Evolutionary conservation across 2,888 invertebrate species (phyloP).

Genomic region (Leptinotarsa peninsularis): DNA sequence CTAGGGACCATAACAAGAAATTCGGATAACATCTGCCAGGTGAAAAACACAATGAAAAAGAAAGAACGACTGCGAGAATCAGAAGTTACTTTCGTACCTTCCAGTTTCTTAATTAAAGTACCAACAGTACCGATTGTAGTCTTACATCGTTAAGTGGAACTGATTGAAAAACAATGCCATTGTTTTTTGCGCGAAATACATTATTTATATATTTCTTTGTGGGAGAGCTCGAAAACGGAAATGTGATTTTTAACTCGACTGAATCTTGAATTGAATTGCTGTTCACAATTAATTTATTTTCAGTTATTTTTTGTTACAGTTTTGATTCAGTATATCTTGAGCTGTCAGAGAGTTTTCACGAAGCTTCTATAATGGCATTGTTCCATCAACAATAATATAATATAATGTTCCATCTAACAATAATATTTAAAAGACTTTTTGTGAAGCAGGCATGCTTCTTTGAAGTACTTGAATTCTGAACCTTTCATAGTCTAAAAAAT

Average conservation of each 20-base stretch:
- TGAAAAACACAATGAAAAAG: background rate
- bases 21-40: constrained; percentile 14
- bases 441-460: too few relatives aligned
- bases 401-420: too few relatives aligned
- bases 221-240: background rate
- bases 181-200: constrained; percentile 13
- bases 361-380: too few relatives aligned
- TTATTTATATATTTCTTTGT: constrained; percentile 11
- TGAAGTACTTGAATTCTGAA: too few relatives aligned
- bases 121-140: background rate
- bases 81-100: background rate
- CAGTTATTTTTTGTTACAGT: too few relatives aligned
- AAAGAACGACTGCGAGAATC: background rate
- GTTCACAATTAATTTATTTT: too few relatives aligned
- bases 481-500: too few relatives aligned
- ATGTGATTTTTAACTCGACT: background rate
- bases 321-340: too few relatives aligned
- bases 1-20: constrained; percentile 1
- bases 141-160: constrained; percentile 11
- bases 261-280: background rate
- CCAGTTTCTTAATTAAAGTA: constrained; percentile 6
- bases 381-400: too few relatives aligned
- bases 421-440: too few relatives aligned
- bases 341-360: too few relatives aligned
- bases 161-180: constrained; percentile 18